A percentile compares a stretch with the other conserved stretches of the same genome.
These are phyloP conservation scores for Aurelia aurita complex sp. Pacific DNA, from an alignment of 30 jellyfish, hydroid and myxozoan species.

Conservation along the genomic window DNA sequence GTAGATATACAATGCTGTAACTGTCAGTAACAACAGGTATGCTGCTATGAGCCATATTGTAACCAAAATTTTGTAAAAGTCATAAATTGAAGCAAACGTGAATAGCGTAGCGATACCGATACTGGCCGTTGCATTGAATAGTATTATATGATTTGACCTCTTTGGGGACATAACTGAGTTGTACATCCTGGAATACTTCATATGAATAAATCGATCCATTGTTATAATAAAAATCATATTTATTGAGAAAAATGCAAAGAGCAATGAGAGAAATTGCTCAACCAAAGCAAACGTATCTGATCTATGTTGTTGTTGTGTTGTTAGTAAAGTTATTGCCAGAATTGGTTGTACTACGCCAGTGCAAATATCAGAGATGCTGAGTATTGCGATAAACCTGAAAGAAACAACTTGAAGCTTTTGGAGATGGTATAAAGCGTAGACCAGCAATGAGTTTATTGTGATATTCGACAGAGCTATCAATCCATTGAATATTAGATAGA, in stretches of 20 bases:
- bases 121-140: too few species aligned
- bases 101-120: too few species aligned
- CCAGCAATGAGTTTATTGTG: slow-evolving; percentile 1
- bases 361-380: slow-evolving; percentile 1
- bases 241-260: background rate
- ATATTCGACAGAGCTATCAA: background rate
- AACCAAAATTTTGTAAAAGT: too few species aligned
- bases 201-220: slow-evolving; percentile 6
- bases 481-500: background rate
- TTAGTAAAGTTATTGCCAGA: too few species aligned
- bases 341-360: background rate
- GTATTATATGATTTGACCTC: too few species aligned
- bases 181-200: slow-evolving; percentile 1
- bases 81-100: too few species aligned
- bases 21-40: background rate
- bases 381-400: background rate
- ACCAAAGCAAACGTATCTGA: background rate
- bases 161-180: background rate
- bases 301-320: background rate
- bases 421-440: background rate
- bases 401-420: background rate
- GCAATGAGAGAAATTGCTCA: background rate
- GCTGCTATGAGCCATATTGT: too few species aligned
- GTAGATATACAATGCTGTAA: background rate
- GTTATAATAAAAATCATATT: slow-evolving; percentile 11